Conservation (phyloP, 2,888 invertebrate species). For the Thysanoteuthis rhombus region DNA sequence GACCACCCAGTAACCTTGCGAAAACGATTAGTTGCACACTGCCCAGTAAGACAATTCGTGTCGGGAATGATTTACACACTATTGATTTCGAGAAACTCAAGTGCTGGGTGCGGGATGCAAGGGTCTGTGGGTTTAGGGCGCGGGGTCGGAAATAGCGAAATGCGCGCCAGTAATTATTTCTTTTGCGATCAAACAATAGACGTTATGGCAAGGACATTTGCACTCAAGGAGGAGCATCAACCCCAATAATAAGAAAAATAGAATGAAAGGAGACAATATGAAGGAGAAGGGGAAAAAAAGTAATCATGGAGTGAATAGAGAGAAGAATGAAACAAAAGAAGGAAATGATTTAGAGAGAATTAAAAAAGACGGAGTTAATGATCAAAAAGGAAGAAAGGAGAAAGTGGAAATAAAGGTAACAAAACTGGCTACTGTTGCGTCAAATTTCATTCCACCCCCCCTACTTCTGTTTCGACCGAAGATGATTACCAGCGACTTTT, state of each 20-base stretch:
- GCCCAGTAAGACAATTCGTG: not conserved
- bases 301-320: accelerated
- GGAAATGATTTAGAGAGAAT: not conserved
- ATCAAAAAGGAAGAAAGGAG: too few species aligned
- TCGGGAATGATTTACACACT: not conserved
- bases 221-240: not conserved
- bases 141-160: not conserved
- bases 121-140: not conserved
- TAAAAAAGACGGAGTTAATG: not conserved
- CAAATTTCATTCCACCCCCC: too few species aligned
- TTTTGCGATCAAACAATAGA: not conserved
- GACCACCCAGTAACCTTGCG: not conserved
- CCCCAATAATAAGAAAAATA: not conserved
- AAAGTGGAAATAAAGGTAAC: too few species aligned
- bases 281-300: not conserved
- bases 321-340: too few species aligned
- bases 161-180: not conserved
- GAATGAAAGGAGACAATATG: not conserved
- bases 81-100: not conserved
- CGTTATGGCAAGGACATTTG: not conserved
- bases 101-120: not conserved
- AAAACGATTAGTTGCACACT: not conserved
- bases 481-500: too few species aligned
- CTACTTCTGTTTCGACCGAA: too few species aligned
- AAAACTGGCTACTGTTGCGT: too few species aligned